Conservation (phyloP, 1,140 invertebrate species). For the Daktulosphaira vitifoliae region DNA sequence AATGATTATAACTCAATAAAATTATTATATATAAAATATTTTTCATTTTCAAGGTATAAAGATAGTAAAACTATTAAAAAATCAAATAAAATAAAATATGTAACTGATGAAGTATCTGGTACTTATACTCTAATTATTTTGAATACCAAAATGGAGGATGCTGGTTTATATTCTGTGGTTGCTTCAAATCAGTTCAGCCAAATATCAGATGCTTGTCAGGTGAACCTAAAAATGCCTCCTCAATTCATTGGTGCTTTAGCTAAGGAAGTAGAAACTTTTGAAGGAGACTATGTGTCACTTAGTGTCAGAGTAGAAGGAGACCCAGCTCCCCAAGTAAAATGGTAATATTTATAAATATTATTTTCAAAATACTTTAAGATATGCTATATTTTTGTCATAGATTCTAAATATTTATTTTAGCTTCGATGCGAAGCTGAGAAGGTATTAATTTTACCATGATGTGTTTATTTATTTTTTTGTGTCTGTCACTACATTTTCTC, state of each 20-base stretch:
- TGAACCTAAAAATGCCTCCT: conserved; percentile 68
- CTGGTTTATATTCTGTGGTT: conserved; percentile 86
- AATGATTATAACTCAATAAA: neutral
- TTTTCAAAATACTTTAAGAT: neutral
- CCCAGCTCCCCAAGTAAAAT: conserved; percentile 70
- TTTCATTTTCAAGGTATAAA: conserved; percentile 52
- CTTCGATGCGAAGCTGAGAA: no score
- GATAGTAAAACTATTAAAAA: conserved; percentile 64
- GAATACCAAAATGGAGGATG: conserved; percentile 70
- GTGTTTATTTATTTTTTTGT: no score
- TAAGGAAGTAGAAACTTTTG: conserved; percentile 56
- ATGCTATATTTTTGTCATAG: neutral
- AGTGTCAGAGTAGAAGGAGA: conserved; percentile 72
- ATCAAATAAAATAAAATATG: conserved; percentile 59
- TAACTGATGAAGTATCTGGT: conserved; percentile 54
- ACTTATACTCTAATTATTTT: conserved; percentile 69
- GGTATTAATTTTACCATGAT: no score
- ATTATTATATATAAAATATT: neutral
- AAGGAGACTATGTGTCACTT: conserved; percentile 71
- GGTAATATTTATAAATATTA: conserved; percentile 46
- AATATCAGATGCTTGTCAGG: conserved; percentile 74
- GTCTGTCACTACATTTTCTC: no score
- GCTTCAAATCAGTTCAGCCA: conserved; percentile 83
- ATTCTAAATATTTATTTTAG: no score
- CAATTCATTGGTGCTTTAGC: conserved; percentile 60